Evolutionary conservation across 2,797 vertebrate species (phyloP), one percentile per base, ranked within the genome.

Genomic region (Macropus fuliginosus): DNA sequence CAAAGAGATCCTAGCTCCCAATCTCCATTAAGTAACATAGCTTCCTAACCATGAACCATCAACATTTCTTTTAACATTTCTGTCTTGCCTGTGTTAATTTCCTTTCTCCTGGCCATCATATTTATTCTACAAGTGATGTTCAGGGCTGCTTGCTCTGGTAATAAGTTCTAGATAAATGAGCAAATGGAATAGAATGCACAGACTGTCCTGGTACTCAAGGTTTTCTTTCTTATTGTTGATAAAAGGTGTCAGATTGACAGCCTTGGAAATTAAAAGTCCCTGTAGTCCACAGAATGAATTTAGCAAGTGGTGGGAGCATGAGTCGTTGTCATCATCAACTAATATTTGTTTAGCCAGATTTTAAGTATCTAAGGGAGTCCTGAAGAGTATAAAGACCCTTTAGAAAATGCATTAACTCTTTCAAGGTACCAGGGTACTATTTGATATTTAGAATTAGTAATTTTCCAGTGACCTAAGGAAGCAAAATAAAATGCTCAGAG

Each of bases 151-250:
- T 92, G 21, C 16, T 74, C 34, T 92, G 62, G 16, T 92, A 59
- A 90, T 93, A 93, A 93, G 91, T 87, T 95, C 74, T 93, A 93
- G 29, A 87, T 94, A 94, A 92, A 94, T 96, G 89, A 95, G 56
- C 54, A 97, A 94, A 94, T 91, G 62, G 0, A 56, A 92, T 62
- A 24, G 16, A 66, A 95, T 89, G 4, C 55, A 93, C 92, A 55
- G 0, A 4, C 54, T 55, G 74, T 46, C 55, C n/a, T 34, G 4
- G n/a, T 89, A 1, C 8, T 18, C 52, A 90, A 93, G 14, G 74
- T 92, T 90, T 24, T 91, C 40, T 90, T 1, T 66, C 56, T 91
- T 28, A 94, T 55, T 94, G 18, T 91, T 95, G 50, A 56, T 93
- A 90, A 94, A 95, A 93, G 2, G 5, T 94, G 28, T 91, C 46